These are phyloP conservation scores for Fragariocoptes setiger DNA, from an alignment of 1,140 invertebrate genomes.

Conservation along the genomic window DNA sequence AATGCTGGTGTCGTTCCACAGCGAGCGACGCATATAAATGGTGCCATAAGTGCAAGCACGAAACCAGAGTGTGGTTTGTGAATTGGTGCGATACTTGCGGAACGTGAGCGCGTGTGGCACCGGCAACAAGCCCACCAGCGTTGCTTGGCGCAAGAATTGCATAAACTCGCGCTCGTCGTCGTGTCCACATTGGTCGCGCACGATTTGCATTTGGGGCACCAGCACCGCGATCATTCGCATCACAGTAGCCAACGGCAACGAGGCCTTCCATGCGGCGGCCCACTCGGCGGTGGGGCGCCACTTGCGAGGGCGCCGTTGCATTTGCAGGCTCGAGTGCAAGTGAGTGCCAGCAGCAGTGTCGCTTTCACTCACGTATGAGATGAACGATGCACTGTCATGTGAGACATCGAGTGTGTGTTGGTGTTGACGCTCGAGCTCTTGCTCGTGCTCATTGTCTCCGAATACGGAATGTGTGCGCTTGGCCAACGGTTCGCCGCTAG, in stretches of 20 bases:
- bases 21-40: conserved; percentile 85
- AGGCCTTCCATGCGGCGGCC: conserved; percentile 67
- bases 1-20: conserved; percentile 98
- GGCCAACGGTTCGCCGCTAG: background rate
- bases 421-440: background rate
- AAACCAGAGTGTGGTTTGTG: conserved; percentile 93
- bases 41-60: conserved; percentile 97
- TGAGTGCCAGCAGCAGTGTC: background rate
- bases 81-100: conserved; percentile 75
- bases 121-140: conserved; percentile 76
- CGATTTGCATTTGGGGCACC: conserved; percentile 97
- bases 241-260: conserved; percentile 25
- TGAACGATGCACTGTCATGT: background rate
- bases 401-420: background rate
- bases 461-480: background rate
- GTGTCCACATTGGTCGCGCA: conserved; percentile 78
- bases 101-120: conserved; percentile 98
- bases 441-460: background rate
- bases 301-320: conserved; percentile 10
- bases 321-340: background rate
- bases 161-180: conserved; percentile 98
- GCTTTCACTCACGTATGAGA: background rate
- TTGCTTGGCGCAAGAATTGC: conserved; percentile 94
- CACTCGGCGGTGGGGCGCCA: conserved; percentile 70
- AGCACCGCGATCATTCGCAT: conserved; percentile 90